Base-by-base conservation (phyloP, 1,140 invertebrate species). In the Achatina immaculata region DNA sequence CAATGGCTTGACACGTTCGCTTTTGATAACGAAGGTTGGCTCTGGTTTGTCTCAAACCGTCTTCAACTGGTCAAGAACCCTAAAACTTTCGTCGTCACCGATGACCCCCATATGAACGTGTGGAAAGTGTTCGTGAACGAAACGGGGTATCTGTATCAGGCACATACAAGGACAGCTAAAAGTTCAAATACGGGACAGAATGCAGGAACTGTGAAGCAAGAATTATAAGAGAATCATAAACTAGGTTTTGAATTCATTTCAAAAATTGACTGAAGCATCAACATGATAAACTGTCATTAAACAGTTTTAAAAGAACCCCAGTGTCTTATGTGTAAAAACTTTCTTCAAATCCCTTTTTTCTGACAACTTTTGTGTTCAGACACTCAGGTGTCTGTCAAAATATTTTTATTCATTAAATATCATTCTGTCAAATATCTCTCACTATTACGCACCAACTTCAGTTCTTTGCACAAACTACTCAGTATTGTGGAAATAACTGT, bases 11-110 rank as follows among this genome's bases (percentile, higher is more conserved):
- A 77, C 42, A 65, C 48, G 16, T 65, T 77, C 24, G 74, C 74
- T 19, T 24, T 77, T 9, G 74, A 77, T 34, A 24, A 58, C 1
- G 11, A 65, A 19, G 74, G 74, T 19, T 77, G 74, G 74, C 55
- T 77, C 3, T 77, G 74, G 74, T 77, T 77, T 43, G 74, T 77
- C 0, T 77, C 74, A 19, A 77, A 77, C 34, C 1, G 74, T 36
- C 58, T 77, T 24, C 74, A 77, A 9, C 58, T 77, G 1, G 16
- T 77, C 3, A 42, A 36, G 19, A 77, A 1, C 21, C 43, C 48
- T 11, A 36, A 38, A 1, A 79, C 55, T 7, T 48, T 31, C 16
- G 34, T 78, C 2, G 7, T 19, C 21, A 40, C 31, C 14, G n/a
- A 24, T 43, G 48, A 76, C 6, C n/a, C 38, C 24, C 58, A 65